A percentile compares a stretch with the other conserved stretches of the same genome.
These are phyloP conservation scores for Micronycteris hirsuta DNA, from an alignment of 2,113 vertebrate species.

Conservation along the genomic window DNA sequence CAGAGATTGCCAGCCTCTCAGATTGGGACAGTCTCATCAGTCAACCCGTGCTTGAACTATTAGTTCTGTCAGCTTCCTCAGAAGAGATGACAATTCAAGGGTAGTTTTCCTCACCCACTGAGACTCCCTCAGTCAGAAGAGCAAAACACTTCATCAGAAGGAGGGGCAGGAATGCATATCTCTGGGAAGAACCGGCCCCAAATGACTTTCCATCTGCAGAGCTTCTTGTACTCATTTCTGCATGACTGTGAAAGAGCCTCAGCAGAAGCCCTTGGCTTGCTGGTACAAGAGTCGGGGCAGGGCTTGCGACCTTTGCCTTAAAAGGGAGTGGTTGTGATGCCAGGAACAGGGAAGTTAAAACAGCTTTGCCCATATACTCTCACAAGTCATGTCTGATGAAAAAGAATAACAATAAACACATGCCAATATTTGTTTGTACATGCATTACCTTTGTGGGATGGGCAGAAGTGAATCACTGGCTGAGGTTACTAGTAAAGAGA, in stretches of 20 bases:
- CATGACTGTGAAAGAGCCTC: constrained; percentile 3
- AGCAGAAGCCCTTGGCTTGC: constrained; percentile 53
- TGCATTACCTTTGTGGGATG: constrained; percentile 32
- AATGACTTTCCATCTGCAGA: background rate
- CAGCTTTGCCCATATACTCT: background rate
- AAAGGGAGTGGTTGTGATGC: constrained; percentile 42
- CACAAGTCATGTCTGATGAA: constrained; percentile 41
- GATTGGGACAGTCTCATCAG: constrained; percentile 7
- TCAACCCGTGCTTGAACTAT: constrained; percentile 17
- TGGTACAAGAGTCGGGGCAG: constrained; percentile 51
- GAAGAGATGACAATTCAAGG: constrained; percentile 45
- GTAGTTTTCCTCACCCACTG: constrained; percentile 22
- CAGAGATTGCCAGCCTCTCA: background rate
- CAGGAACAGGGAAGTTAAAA: background rate
- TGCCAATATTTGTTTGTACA: constrained; percentile 34
- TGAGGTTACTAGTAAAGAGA: background rate
- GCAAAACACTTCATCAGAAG: background rate
- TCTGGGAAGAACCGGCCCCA: background rate
- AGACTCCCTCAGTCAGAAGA: constrained; percentile 8
- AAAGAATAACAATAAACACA: constrained; percentile 41
- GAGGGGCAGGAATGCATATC: background rate
- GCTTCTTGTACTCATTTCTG: constrained; percentile 2
- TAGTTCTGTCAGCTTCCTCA: constrained; percentile 22
- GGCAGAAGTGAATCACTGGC: background rate
- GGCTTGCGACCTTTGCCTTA: background rate